Base-by-base conservation (phyloP, 2,113 vertebrate genomes). In the Pomatorhinus ruficollis region DNA sequence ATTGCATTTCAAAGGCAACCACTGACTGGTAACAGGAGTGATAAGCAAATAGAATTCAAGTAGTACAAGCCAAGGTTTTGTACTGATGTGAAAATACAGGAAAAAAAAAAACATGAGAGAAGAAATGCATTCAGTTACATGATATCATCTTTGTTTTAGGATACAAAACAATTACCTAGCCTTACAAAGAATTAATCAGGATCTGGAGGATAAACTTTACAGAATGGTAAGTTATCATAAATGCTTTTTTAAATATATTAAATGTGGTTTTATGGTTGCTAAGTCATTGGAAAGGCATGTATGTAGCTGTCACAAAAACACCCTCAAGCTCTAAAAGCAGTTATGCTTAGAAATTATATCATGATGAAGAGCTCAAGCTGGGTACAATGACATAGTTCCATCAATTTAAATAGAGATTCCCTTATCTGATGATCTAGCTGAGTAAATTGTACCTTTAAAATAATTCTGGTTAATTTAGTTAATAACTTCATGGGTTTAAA, bases 151-250 rank as follows among this genome's bases (percentile, higher is more conserved):
- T 95, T 82, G 64, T 96, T 97, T 82, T 96, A 99, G 99, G 98
- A 99, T 99, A 97, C 99, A 99, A 97, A 99, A 98, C 96, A 99
- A 99, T 97, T 99, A 99, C 97, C 97, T 99, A 97, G 98, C 99
- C 49, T 98, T 99, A 95, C 99, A 99, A 98, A 98, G 99, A 97
- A 99, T 99, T 98, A 99, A 99, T 97, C 99, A 99, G 97, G 99
- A 99, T 96, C 97, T 99, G 98, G 99, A 99, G 95, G 99, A 99
- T 90, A 99, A 99, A 97, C 98, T 99, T 90, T 99, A 99, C 94
- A 97, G 98, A 93, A 99, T 99, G 98, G 99, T 99, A 97, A 98
- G 98, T 96, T 53, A 49, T 37, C 45, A 80, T 16, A 85, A 83
- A 2, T 75, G 28, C 28, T 39, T 74, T 81, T 28, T 28, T 9